These are phyloP conservation scores for Heterodera filipjevi DNA, from an alignment of 2,888 invertebrate species.

Conservation along the genomic window DNA sequence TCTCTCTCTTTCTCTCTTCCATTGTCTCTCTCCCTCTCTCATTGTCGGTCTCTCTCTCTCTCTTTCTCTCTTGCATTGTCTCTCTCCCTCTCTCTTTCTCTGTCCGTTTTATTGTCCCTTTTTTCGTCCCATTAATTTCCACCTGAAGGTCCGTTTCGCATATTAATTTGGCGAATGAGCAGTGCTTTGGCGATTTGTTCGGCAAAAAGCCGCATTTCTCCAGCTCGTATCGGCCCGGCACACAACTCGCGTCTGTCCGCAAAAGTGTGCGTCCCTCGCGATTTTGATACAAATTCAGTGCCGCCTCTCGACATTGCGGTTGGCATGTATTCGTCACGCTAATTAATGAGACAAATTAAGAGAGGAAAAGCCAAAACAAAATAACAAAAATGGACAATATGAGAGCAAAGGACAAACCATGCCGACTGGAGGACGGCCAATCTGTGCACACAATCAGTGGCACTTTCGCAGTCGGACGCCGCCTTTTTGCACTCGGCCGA, in stretches of 20 bases:
- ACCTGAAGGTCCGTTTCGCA: constrained; percentile 63
- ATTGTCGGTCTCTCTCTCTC: neutral
- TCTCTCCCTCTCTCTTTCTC: too few species aligned
- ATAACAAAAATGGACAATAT: too few species aligned
- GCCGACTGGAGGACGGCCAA: constrained; percentile 63
- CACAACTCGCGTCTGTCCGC: constrained; percentile 60
- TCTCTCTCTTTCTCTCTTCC: too few species aligned
- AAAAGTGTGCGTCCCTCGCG: constrained; percentile 58
- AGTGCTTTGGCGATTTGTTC: constrained; percentile 56
- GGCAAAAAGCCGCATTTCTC: constrained; percentile 62
- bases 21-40: neutral
- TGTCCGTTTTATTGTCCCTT: too few species aligned
- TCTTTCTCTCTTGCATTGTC: too few species aligned
- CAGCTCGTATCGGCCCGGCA: constrained; percentile 60
- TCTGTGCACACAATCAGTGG: constrained; percentile 62
- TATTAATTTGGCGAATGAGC: constrained; percentile 61
- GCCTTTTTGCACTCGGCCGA: constrained; percentile 52
- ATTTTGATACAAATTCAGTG: constrained; percentile 64
- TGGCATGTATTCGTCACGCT: constrained; percentile 64
- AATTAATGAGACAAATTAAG: too few species aligned
- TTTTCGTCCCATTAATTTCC: neutral
- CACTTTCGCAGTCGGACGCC: constrained; percentile 58
- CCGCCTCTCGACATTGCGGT: constrained; percentile 62
- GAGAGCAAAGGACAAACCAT: constrained; percentile 50
- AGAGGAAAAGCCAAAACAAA: too few species aligned